These are phyloP conservation scores for Calycopis cecrops DNA, from an alignment of 1,140 invertebrate species.

Conservation along the genomic window DNA sequence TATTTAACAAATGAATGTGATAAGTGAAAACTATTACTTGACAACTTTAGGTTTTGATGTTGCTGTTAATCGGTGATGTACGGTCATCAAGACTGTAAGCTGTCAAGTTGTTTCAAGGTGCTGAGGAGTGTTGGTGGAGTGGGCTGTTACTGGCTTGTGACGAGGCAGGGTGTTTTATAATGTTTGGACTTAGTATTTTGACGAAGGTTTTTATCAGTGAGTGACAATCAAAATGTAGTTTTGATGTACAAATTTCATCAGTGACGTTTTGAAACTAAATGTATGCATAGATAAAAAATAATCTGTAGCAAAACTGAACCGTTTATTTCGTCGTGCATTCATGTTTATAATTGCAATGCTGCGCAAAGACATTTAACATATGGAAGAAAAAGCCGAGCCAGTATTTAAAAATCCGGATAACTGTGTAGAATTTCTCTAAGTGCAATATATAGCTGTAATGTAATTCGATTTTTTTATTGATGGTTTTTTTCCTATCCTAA, in stretches of 20 bases:
- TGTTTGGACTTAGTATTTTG: constrained; percentile 31
- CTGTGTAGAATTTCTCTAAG: constrained; percentile 63
- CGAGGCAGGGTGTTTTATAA: constrained; percentile 35
- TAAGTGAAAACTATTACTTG: constrained; percentile 58
- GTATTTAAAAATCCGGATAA: constrained; percentile 70
- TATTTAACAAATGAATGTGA: constrained; percentile 61
- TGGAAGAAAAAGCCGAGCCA: constrained; percentile 66
- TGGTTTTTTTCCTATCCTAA: constrained; percentile 11
- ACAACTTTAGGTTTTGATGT: constrained; percentile 43
- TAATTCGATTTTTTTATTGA: constrained; percentile 1
- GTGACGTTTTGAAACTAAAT: constrained; percentile 28
- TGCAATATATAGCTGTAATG: constrained; percentile 69
- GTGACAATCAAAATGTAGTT: constrained; percentile 32
- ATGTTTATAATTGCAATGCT: constrained; percentile 39
- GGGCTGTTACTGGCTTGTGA: constrained; percentile 43
- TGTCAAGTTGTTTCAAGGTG: constrained; percentile 57
- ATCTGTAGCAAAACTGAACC: constrained; percentile 34
- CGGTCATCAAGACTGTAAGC: constrained; percentile 32
- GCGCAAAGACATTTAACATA: constrained; percentile 47
- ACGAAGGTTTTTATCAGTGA: constrained; percentile 31
- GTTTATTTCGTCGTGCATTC: constrained; percentile 45
- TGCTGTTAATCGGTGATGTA: neutral
- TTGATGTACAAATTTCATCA: constrained; percentile 41
- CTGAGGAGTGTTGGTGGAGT: constrained; percentile 47
- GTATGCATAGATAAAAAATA: constrained; percentile 30